These are phyloP conservation scores for Perizoma flavofasciatum DNA, from an alignment of 2,888 invertebrate genomes.

Conservation along the genomic window DNA sequence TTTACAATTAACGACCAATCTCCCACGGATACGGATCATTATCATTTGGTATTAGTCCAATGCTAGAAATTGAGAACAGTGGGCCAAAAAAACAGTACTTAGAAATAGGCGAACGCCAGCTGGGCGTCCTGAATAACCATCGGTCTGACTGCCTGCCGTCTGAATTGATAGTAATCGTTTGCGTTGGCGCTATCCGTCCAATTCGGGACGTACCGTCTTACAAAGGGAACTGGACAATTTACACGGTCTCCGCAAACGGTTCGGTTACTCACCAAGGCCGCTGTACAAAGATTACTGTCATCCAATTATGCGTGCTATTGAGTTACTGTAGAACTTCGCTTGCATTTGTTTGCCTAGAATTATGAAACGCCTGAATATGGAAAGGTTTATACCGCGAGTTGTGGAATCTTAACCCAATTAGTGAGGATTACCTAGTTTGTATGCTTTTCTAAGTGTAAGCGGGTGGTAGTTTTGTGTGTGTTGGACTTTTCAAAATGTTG, in stretches of 20 bases:
- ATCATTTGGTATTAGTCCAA: slow-evolving; percentile 78
- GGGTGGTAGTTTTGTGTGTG: slow-evolving; percentile 2
- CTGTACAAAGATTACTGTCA: slow-evolving; percentile 67
- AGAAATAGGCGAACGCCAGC: slow-evolving; percentile 44
- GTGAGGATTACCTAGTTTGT: slow-evolving; percentile 32
- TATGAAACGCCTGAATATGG: slow-evolving; percentile 46
- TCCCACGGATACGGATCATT: slow-evolving; percentile 63
- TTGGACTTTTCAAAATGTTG: slow-evolving; percentile 8
- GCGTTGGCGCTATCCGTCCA: slow-evolving; percentile 38
- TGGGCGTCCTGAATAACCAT: slow-evolving; percentile 17
- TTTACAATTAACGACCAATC: slow-evolving; percentile 57
- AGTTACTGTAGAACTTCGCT: slow-evolving; percentile 62
- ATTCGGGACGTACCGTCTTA: slow-evolving; percentile 33
- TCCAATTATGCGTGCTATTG: slow-evolving; percentile 72
- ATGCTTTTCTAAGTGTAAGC: slow-evolving; percentile 20
- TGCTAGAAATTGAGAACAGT: slow-evolving; percentile 73
- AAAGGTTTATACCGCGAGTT: slow-evolving; percentile 32
- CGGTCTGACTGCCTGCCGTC: slow-evolving; percentile 29
- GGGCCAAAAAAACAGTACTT: slow-evolving; percentile 71
- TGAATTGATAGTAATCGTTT: slow-evolving; percentile 46
- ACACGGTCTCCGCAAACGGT: slow-evolving; percentile 30
- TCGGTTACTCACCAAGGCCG: slow-evolving; percentile 65
- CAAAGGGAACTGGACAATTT: slow-evolving; percentile 6
- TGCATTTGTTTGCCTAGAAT: slow-evolving; percentile 49
- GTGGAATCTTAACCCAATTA: slow-evolving; percentile 36